Conservation (phyloP, 2,888 invertebrate genomes). For the Polyommatus iphigenia region DNA sequence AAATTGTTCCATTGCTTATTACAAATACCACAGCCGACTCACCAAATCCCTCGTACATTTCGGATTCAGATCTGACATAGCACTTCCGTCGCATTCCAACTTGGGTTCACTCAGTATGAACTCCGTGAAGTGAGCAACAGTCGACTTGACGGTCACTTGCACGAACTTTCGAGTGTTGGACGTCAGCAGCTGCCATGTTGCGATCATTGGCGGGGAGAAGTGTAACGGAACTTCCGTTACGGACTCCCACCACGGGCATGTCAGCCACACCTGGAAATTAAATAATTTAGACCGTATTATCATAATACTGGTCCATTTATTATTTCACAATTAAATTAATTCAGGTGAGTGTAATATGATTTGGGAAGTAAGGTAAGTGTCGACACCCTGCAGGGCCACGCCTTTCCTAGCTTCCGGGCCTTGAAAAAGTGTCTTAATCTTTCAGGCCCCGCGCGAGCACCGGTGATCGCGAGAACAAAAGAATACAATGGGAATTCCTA, state of each 20-base stretch:
- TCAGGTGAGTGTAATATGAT: no score
- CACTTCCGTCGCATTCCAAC: conserved; percentile 81
- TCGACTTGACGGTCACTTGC: conserved; percentile 87
- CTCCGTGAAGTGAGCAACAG: conserved; percentile 79
- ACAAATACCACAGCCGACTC: conserved; percentile 39
- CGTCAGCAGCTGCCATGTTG: conserved; percentile 90
- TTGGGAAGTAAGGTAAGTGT: no score
- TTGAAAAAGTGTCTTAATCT: no score
- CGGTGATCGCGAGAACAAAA: no score
- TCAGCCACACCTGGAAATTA: conserved; percentile 88
- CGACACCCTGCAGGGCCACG: no score
- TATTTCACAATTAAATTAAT: no score
- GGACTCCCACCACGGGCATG: conserved; percentile 88
- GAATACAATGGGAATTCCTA: no score
- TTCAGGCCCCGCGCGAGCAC: no score
- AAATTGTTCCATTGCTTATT: no score
- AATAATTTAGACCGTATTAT: no score
- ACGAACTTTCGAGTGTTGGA: conserved; percentile 91
- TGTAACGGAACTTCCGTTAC: conserved; percentile 87
- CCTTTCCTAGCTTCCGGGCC: no score
- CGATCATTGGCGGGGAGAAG: conserved; percentile 91
- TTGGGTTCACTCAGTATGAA: conserved; percentile 71
- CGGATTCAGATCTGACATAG: conserved; percentile 85
- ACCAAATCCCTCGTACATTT: conserved; percentile 80
- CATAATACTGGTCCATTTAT: no score